A percentile compares a stretch with the other conserved stretches of the same genome.
phyloP scores from a whole-genome alignment of 2,888 invertebrate species.

The Athrips mouffetella region DNA sequence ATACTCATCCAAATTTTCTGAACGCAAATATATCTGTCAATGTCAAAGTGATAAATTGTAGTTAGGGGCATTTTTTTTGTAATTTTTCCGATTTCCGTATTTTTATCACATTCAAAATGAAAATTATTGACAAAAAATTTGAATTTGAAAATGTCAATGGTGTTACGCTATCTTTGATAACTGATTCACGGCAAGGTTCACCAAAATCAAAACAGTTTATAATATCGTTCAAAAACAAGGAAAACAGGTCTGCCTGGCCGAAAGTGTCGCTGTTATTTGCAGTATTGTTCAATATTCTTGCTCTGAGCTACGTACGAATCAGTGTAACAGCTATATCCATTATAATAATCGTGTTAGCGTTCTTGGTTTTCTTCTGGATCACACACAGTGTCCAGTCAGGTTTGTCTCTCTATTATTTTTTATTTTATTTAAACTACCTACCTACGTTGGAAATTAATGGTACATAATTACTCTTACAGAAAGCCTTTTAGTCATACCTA shows the following conservation, averaged over 20 bases:
- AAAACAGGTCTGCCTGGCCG: slow-evolving; percentile 45
- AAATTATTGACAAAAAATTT: slow-evolving; percentile 27
- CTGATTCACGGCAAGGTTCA: slow-evolving; percentile 41
- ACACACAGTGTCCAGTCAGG: slow-evolving; percentile 70
- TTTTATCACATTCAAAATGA: slow-evolving; percentile 20
- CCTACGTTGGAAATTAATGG: background rate
- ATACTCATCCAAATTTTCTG: too few relatives aligned
- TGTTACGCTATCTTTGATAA: slow-evolving; percentile 47
- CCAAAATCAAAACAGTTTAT: slow-evolving; percentile 57
- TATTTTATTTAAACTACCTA: background rate
- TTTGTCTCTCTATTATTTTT: slow-evolving; percentile 25
- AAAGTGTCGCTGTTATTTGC: slow-evolving; percentile 50
- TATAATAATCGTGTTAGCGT: slow-evolving; percentile 52
- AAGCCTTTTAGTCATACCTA: slow-evolving; percentile 61
- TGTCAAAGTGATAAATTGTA: too few relatives aligned
- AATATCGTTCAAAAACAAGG: slow-evolving; percentile 53
- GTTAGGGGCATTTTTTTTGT: too few relatives aligned
- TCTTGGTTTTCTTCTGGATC: slow-evolving; percentile 62
- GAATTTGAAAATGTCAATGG: slow-evolving; percentile 65
- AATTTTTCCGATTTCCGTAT: too few relatives aligned
- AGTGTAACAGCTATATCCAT: slow-evolving; percentile 52
- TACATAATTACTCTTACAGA: slow-evolving; percentile 46
- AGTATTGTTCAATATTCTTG: slow-evolving; percentile 54
- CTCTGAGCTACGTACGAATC: slow-evolving; percentile 49
- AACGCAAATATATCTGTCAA: too few relatives aligned